Evolutionary conservation across 2,888 invertebrate genomes (phyloP).

Genomic region (Labia minor): DNA sequence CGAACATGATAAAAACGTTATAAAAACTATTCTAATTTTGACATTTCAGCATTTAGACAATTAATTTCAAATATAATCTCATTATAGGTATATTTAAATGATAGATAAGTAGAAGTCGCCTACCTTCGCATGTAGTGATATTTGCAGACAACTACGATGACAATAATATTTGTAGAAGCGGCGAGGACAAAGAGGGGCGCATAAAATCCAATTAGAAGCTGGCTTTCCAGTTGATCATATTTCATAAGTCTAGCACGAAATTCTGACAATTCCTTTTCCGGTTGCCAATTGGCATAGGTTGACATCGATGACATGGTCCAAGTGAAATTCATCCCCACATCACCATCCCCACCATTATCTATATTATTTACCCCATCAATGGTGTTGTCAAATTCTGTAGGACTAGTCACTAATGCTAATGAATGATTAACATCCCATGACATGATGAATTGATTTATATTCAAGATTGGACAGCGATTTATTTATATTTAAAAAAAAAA

Average conservation of each 20-base stretch:
- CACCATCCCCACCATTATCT: no score
- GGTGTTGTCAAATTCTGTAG: no score
- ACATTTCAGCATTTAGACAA: no score
- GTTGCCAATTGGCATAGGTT: background rate
- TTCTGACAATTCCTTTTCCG: background rate
- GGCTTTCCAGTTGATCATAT: constrained; percentile 19
- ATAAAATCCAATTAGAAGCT: constrained; percentile 48
- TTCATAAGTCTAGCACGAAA: background rate
- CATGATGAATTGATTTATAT: no score
- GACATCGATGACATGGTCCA: background rate
- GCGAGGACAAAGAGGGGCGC: constrained; percentile 52
- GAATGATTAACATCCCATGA: background rate
- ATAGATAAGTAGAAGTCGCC: no score
- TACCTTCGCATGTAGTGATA: constrained; percentile 59
- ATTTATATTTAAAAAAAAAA: background rate
- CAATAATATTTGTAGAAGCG: constrained; percentile 50
- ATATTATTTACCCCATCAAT: no score
- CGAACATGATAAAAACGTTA: no score
- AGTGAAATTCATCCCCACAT: background rate
- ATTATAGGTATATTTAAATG: no score
- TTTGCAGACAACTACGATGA: constrained; percentile 55
- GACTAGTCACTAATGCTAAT: no score
- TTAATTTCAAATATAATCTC: no score
- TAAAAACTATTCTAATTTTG: no score
- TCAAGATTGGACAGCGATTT: no score